phyloP scores from a whole-genome alignment of 2,113 vertebrate species.

The Pangasianodon gigas region DNA sequence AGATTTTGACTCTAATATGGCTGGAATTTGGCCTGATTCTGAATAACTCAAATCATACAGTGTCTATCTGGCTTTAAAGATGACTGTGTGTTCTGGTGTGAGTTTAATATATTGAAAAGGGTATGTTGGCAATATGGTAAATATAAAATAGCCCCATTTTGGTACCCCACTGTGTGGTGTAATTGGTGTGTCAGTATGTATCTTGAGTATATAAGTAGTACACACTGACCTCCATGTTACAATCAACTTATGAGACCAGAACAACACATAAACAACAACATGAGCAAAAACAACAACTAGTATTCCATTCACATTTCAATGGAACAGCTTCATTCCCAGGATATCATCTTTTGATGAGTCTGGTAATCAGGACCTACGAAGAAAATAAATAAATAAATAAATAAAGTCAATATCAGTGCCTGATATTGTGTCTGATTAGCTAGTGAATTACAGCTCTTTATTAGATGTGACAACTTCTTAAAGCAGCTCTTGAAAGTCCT shows the following conservation, averaged over 20 bases:
- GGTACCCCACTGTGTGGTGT: background rate
- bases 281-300: constrained; percentile 44
- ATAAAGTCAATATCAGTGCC: too few relatives aligned
- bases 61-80: background rate
- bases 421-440: background rate
- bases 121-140: background rate
- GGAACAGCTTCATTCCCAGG: constrained; percentile 60
- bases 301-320: constrained; percentile 75
- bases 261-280: constrained; percentile 55
- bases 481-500: background rate
- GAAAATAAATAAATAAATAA: constrained; percentile 37
- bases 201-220: constrained; percentile 37
- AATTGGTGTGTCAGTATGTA: background rate
- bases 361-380: constrained; percentile 70
- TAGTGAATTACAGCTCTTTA: background rate
- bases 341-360: constrained; percentile 55
- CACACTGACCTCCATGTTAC: constrained; percentile 57
- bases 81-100: background rate
- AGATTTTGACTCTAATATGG: background rate
- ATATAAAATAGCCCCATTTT: background rate
- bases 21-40: background rate
- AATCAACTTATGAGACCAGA: constrained; percentile 50
- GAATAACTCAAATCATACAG: background rate
- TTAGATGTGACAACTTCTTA: background rate
- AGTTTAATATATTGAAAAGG: background rate